Evolutionary conservation across 1,140 invertebrate genomes (phyloP), one percentile per base, ranked within the genome.

Genomic region (Popillia japonica): DNA sequence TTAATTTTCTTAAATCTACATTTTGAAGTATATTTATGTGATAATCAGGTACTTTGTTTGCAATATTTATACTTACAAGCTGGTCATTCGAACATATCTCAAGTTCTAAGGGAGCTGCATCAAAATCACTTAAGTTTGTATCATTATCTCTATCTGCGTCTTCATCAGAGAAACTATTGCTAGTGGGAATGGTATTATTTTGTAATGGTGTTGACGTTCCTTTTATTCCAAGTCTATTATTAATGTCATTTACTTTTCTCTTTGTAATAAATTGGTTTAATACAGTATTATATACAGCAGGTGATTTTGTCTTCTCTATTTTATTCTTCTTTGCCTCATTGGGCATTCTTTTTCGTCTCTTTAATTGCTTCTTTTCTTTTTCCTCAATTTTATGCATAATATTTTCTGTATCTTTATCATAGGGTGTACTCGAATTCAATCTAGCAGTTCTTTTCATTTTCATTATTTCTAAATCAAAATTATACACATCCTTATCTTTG

Each of bases 361-460:
- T 64, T 22, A 68, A 40, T 14, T 59, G 22, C n/a, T 76, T 76
- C 34, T 55, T 22, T 34, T n/a, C 42, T 20, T 68, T 77, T n/a
- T 34, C 27, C 27, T 64, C 64, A 22, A 68, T 64, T 40, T 77
- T 72, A 22, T 40, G 48, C 48, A 77, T 55, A 7, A 55, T n/a
- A 22, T n/a, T 40, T 55, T 76, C 48, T 42, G 48, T 76, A 11
- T 76, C 17, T 23, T 55, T 76, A 7, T 76, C 75, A 76, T 17
- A 76, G 1, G 73, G 73, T 27, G 48, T 11, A 55, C 75, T 76
- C 11, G 41, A 7, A 42, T 76, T 34, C 9, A 48, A 23, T 6
- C 11, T 55, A 17, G 41, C 48, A n/a, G 55, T 76, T 55, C 11
- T 76, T 76, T 14, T 48, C 44, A 20, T 20, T 9, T 59, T 44